Conservation (phyloP, 1,140 invertebrate species). For the Sarcophaga bullata region DNA sequence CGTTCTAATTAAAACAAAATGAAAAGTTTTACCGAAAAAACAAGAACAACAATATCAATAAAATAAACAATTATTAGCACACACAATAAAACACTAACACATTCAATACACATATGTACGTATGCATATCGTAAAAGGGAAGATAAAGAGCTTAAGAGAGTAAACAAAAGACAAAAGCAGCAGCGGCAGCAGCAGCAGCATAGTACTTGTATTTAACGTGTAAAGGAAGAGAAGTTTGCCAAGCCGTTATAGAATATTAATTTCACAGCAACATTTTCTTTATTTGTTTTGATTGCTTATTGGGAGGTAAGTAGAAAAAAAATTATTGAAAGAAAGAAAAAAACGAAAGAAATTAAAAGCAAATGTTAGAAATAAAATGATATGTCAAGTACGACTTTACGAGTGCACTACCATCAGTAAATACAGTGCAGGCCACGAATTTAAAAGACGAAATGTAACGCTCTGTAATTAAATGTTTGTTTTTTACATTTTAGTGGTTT, state of each 20-base stretch:
- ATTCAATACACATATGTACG: neutral
- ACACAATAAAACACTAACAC: neutral
- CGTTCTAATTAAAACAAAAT: conserved; percentile 34
- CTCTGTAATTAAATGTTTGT: no score
- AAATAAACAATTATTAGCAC: neutral
- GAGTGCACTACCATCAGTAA: neutral
- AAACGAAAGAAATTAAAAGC: neutral
- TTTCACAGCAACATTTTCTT: neutral
- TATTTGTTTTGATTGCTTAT: neutral
- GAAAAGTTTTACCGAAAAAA: neutral
- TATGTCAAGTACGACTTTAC: neutral
- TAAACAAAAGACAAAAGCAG: neutral
- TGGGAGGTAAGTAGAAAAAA: neutral
- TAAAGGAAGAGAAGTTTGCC: neutral
- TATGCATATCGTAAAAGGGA: neutral
- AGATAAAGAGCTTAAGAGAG: neutral
- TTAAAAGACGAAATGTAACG: no score
- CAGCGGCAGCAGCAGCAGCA: no score
- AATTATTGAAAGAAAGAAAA: no score
- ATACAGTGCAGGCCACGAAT: no score
- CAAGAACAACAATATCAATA: neutral
- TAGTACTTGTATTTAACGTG: no score
- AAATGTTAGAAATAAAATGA: neutral
- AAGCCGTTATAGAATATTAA: neutral
- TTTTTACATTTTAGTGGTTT: no score